Evolutionary conservation across 2,797 vertebrate species (phyloP).

Genomic region (Myotis daubentonii): DNA sequence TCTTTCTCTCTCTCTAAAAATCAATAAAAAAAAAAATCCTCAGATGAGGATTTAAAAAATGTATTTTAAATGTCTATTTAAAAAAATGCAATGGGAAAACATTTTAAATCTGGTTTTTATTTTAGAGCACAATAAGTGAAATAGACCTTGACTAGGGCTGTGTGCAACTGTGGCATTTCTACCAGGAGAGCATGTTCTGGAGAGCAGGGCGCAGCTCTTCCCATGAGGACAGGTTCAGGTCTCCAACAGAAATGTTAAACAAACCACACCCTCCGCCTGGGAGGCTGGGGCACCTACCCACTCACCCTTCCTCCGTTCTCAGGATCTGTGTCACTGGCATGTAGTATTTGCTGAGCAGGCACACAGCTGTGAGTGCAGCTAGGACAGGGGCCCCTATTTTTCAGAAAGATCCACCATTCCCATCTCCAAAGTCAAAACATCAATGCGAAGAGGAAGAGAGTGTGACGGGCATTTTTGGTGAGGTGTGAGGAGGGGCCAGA

Average conservation of each 20-base stretch:
- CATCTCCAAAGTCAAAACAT: neutral
- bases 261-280: accelerated
- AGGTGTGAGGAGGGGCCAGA: neutral
- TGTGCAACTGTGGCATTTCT: neutral
- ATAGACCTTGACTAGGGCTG: neutral
- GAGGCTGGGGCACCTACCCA: neutral
- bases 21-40: neutral
- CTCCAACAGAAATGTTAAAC: neutral
- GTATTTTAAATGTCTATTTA: neutral
- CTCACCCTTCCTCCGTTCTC: neutral
- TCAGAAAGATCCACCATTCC: neutral
- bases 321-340: accelerated
- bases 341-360: neutral
- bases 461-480: accelerated
- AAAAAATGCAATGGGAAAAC: neutral
- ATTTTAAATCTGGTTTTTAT: neutral
- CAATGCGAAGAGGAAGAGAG: too few species aligned
- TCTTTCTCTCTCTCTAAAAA: neutral
- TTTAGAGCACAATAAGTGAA: neutral
- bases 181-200: accelerated
- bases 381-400: neutral
- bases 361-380: accelerated
- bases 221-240: too few species aligned
- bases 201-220: neutral
- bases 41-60: neutral